A percentile compares a stretch with the other conserved stretches of the same genome.
These are phyloP conservation scores for Hirudo medicinalis DNA, from an alignment of 1,140 invertebrate genomes.

Conservation along the genomic window DNA sequence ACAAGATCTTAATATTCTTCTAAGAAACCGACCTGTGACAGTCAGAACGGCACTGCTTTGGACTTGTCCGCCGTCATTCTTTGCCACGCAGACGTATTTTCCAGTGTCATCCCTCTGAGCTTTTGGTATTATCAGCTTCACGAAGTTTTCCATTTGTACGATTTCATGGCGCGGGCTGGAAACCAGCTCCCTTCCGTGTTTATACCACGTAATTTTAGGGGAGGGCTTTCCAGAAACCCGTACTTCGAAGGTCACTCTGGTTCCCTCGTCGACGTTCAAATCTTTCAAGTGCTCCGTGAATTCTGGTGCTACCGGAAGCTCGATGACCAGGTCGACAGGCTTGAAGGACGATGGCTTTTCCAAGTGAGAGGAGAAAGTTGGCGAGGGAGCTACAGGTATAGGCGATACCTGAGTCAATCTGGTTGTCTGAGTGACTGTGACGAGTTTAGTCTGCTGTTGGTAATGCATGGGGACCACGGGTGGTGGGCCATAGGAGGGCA, in stretches of 20 bases:
- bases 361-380: constrained; percentile 2
- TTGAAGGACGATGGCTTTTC: constrained; percentile 26
- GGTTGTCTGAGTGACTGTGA: not conserved
- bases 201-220: constrained; percentile 23
- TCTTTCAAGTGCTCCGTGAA: constrained; percentile 22
- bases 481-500: not conserved
- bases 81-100: constrained; percentile 42
- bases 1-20: too few species aligned
- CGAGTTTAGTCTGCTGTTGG: not conserved
- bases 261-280: constrained; percentile 24
- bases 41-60: constrained; percentile 24
- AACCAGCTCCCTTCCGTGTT: constrained; percentile 20
- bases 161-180: constrained; percentile 28
- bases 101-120: constrained; percentile 43
- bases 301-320: constrained; percentile 31
- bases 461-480: not conserved
- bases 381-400: not conserved
- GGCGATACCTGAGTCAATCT: not conserved
- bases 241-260: constrained; percentile 21
- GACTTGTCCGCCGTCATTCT: constrained; percentile 24
- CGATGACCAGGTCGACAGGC: constrained; percentile 36
- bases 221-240: constrained; percentile 21
- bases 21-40: constrained; percentile 20
- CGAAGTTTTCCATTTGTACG: constrained; percentile 32
- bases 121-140: constrained; percentile 42